Percentiles rank a stretch among this genome's conserved stretches.
phyloP scores from a whole-genome alignment of 2,797 vertebrate genomes.

The Apogon talboti region DNA sequence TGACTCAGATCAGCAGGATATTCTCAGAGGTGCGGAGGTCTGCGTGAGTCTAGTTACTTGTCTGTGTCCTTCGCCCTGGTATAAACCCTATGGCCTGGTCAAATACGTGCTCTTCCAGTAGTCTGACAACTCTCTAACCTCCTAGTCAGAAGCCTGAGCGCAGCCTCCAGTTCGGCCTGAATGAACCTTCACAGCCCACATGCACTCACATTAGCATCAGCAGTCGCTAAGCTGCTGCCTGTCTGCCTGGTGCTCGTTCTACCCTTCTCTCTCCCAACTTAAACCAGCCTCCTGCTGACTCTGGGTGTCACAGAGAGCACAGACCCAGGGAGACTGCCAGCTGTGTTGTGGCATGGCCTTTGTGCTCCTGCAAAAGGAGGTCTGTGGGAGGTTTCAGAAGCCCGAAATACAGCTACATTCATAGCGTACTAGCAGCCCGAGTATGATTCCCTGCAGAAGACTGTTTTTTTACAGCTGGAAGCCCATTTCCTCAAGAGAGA shows the following conservation, averaged over 20 bases:
- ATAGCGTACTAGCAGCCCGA: conserved; percentile 22
- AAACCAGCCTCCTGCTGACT: conserved; percentile 43
- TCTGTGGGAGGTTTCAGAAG: conserved; percentile 31
- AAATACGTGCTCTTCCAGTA: conserved; percentile 30
- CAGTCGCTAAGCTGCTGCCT: conserved; percentile 46
- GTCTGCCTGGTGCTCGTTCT: conserved; percentile 39
- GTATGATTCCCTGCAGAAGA: conserved; percentile 28
- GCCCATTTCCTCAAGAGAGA: conserved; percentile 27
- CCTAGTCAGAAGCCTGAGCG: conserved; percentile 37
- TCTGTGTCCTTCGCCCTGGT: conserved; percentile 12
- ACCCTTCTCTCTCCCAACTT: conserved; percentile 27
- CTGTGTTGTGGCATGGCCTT: conserved; percentile 45
- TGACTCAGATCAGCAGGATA: conserved; percentile 7
- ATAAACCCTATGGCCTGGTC: conserved; percentile 32
- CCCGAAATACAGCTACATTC: conserved; percentile 27
- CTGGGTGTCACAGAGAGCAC: conserved; percentile 30
- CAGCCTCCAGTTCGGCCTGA: conserved; percentile 31
- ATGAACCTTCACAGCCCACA: conserved; percentile 34
- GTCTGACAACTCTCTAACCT: conserved; percentile 26
- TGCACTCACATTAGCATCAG: conserved; percentile 46
- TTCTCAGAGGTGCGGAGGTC: conserved; percentile 5
- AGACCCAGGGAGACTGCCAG: conserved; percentile 43
- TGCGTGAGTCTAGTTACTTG: conserved; percentile 18
- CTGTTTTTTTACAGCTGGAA: conserved; percentile 32
- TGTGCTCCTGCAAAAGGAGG: conserved; percentile 43